phyloP scores from a whole-genome alignment of 2,888 invertebrate genomes.

The Nephrotoma guestfalica region DNA sequence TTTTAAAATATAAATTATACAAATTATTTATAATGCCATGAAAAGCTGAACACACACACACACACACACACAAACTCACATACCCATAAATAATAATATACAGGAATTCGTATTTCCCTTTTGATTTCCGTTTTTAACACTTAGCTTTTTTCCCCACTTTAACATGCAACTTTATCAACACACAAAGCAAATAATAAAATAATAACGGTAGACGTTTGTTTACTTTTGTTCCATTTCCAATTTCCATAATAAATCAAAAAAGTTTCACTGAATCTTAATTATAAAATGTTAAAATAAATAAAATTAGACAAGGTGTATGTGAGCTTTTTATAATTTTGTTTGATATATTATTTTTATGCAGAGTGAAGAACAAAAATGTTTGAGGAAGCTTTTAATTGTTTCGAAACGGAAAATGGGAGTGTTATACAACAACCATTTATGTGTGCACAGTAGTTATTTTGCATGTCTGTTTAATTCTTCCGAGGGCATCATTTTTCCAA shows the following conservation, averaged over 20 bases:
- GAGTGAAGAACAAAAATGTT: neutral
- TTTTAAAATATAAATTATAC: neutral
- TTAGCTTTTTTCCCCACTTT: neutral
- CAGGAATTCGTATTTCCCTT: neutral
- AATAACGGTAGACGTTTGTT: neutral
- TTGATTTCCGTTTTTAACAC: neutral
- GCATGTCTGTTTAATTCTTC: neutral
- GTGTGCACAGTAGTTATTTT: neutral
- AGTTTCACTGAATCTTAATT: neutral
- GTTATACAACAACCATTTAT: neutral
- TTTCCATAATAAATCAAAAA: neutral
- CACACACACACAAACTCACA: neutral
- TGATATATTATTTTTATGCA: neutral
- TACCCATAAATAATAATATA: neutral
- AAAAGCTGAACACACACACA: neutral
- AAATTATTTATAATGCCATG: neutral
- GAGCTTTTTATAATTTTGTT: neutral
- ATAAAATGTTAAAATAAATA: neutral
- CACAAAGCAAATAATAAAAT: neutral
- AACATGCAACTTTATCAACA: neutral
- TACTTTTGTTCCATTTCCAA: neutral
- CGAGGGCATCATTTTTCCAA: neutral
- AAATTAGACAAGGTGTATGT: neutral
- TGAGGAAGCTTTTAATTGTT: neutral
- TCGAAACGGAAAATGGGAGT: neutral